These are phyloP conservation scores for Irena cyanogastra DNA, from an alignment of 2,113 vertebrate species.

Conservation along the genomic window DNA sequence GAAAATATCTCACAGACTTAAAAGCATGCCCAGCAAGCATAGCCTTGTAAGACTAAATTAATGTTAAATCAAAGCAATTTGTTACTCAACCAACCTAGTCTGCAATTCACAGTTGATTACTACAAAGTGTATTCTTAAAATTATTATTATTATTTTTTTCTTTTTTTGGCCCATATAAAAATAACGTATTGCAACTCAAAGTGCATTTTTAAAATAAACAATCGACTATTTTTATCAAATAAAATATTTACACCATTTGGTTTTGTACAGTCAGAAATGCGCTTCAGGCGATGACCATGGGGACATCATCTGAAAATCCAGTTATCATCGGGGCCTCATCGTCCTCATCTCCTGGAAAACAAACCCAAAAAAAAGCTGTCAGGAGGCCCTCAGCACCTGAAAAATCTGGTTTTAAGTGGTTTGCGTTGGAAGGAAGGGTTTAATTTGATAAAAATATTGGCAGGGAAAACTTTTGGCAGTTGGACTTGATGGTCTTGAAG, in stretches of 20 bases:
- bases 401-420: background rate
- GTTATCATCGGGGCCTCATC: constrained; percentile 97
- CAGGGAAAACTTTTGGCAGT: background rate
- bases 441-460: background rate
- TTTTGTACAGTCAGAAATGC: constrained; percentile 62
- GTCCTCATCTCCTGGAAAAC: constrained; percentile 87
- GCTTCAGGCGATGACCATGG: constrained; percentile 96
- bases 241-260: constrained; percentile 83
- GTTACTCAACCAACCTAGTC: constrained; percentile 68
- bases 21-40: constrained; percentile 77
- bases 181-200: constrained; percentile 87
- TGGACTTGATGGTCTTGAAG: background rate
- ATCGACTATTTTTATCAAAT: constrained; percentile 81
- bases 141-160: constrained; percentile 37
- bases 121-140: constrained; percentile 70
- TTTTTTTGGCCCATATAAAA: constrained; percentile 82
- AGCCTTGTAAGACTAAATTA: constrained; percentile 72
- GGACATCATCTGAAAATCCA: constrained; percentile 97
- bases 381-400: background rate
- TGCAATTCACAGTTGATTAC: constrained; percentile 76
- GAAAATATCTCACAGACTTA: constrained; percentile 74
- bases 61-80: constrained; percentile 63
- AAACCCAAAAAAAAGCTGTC: background rate
- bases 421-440: background rate
- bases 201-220: constrained; percentile 83